phyloP scores from a whole-genome alignment of 2,888 invertebrate genomes.

The Drosophila antonietae region DNA sequence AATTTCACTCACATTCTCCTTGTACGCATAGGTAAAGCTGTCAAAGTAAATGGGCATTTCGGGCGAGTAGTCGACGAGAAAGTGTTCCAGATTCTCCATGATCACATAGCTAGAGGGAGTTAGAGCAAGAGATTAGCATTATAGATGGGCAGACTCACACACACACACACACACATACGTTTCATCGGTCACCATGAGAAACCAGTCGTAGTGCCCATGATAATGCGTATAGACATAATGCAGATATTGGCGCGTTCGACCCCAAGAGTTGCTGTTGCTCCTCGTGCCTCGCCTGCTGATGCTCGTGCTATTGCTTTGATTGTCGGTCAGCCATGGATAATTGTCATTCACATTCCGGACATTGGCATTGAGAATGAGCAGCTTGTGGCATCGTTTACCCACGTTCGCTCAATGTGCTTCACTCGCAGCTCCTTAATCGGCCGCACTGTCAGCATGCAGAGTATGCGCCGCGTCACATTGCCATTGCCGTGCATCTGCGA shows the following conservation, averaged over 20 bases:
- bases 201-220: conserved; percentile 95
- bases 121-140: neutral
- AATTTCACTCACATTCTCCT: conserved; percentile 80
- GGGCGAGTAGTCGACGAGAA: conserved; percentile 90
- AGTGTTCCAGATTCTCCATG: conserved; percentile 96
- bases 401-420: conserved; percentile 95
- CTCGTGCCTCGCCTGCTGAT: conserved; percentile 64
- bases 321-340: conserved; percentile 91
- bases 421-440: conserved; percentile 91
- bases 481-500: neutral
- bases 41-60: conserved; percentile 94
- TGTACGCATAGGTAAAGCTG: conserved; percentile 89
- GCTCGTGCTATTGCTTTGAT: conserved; percentile 87
- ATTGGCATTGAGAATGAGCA: conserved; percentile 92
- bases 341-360: conserved; percentile 83
- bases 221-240: conserved; percentile 93
- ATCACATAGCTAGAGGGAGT: conserved; percentile 91
- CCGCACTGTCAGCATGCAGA: conserved; percentile 98
- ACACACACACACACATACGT: conserved; percentile 90
- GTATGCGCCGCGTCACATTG: conserved; percentile 86
- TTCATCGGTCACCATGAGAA: conserved; percentile 98
- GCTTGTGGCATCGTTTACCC: conserved; percentile 94
- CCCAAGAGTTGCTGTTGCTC: conserved; percentile 93
- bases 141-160: too few relatives aligned
- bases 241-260: conserved; percentile 96